Conservation (phyloP, 2,113 vertebrate species). For the Perca fluviatilis region DNA sequence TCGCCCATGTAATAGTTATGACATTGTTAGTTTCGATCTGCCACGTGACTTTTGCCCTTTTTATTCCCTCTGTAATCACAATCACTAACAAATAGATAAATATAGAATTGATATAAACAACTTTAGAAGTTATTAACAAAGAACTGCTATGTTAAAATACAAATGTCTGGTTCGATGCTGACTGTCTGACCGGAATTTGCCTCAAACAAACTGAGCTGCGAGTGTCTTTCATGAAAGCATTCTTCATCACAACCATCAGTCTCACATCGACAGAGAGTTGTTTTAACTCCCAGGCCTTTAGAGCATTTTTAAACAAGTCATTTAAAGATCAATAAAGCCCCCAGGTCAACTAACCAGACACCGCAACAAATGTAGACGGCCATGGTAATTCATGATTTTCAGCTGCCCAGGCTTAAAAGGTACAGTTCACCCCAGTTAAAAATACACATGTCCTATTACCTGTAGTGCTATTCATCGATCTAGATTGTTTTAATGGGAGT, state of each 20-base stretch:
- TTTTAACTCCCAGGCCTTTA: neutral
- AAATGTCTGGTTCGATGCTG: neutral
- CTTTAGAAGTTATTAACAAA: neutral
- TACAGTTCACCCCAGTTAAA: too few species aligned
- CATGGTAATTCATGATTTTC: neutral
- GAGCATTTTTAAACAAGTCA: conserved; percentile 11
- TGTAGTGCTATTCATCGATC: too few species aligned
- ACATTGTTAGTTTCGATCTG: neutral
- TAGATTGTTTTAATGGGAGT: too few species aligned
- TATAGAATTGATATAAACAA: neutral
- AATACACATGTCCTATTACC: too few species aligned
- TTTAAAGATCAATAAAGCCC: conserved; percentile 31
- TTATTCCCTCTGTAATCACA: neutral
- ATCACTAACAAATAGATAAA: neutral
- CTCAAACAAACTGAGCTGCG: neutral
- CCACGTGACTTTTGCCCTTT: neutral
- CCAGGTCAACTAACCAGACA: conserved; percentile 31
- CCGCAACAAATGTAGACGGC: neutral
- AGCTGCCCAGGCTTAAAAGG: neutral
- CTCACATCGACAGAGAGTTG: neutral
- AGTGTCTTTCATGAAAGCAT: neutral
- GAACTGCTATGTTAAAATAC: neutral
- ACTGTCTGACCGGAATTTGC: neutral
- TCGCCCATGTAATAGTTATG: neutral
- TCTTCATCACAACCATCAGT: neutral